Base-by-base conservation (phyloP, 53 echinoderm and acorn worm genomes). In the Echinometra lucunter region DNA sequence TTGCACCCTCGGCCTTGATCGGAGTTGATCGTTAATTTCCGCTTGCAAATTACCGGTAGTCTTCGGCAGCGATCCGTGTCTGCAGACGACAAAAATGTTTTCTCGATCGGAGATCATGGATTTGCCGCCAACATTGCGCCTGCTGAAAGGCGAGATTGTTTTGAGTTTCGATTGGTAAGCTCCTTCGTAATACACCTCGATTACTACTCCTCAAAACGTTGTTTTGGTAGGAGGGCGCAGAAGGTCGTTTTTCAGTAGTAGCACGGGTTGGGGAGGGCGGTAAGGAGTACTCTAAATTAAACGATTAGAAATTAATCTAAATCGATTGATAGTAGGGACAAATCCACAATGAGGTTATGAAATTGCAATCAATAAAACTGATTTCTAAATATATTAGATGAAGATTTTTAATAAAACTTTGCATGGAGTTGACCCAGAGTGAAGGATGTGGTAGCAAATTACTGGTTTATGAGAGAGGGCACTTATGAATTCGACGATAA, bases 21-120 rank as follows among this genome's bases (percentile, higher is more conserved):
- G 12, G 56, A 49, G 88, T 15, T 88, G 88, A 49, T 88, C 88
- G 88, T 56, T 56, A 88, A 88, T 88, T 88, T 88, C 88, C 88
- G 49, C 18, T 56, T 15, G 55, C 13, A 53, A 53, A 88, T 88
- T 88, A 32, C 88, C 88, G n/a, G 56, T 88, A 56, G 34, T 56
- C 56, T 55, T 55, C 49, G 49, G 15, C 53, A 55, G 78, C 72
- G 72, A 32, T 3, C 72, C 72, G 13, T 72, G 72, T 70, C 30
- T 2, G 78, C 78, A 40, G 78, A 78, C 78, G 78, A 78, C 78
- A 78, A 38, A 78, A 78, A 40, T 40, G 40, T 78, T 78, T 78
- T 78, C 78, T 78, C 78, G 42, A 0, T 38, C 40, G 21, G 23
- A 38, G 78, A 78, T 42, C 78, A 78, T 42, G 78, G 42, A 18